Percentiles rank a stretch among this genome's conserved stretches.
Conservation (phyloP, 2,888 invertebrate species). For the Agrilus mali region DNA sequence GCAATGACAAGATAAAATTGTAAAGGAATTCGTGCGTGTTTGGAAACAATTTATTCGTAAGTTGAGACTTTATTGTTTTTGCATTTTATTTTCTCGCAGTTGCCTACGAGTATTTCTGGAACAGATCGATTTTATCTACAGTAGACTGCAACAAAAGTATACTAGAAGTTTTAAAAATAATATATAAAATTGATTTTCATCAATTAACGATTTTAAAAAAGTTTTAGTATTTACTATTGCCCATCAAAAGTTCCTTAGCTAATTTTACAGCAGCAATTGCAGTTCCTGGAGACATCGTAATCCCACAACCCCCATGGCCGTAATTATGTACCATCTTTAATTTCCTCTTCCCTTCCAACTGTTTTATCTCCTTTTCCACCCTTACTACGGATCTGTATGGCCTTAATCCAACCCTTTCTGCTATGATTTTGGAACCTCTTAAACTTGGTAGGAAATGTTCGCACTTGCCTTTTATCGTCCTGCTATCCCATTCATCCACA, state of each 20-base stretch:
- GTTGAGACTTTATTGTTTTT: too few species aligned
- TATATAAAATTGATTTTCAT: too few species aligned
- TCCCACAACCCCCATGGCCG: constrained; percentile 90
- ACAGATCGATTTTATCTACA: too few species aligned
- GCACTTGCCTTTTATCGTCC: constrained; percentile 69
- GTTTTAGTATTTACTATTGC: constrained; percentile 27
- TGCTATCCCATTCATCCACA: constrained; percentile 57
- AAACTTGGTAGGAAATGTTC: constrained; percentile 60
- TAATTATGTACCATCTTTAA: constrained; percentile 79
- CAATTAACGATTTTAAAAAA: too few species aligned
- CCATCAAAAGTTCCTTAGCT: constrained; percentile 41
- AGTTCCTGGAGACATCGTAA: constrained; percentile 82
- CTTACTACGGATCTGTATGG: constrained; percentile 66
- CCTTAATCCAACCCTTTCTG: constrained; percentile 64
- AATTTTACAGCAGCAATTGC: constrained; percentile 61
- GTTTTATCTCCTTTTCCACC: constrained; percentile 50
- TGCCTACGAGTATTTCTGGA: too few species aligned
- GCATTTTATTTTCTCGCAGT: too few species aligned
- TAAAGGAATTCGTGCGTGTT: too few species aligned
- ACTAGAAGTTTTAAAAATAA: too few species aligned
- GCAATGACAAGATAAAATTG: too few species aligned
- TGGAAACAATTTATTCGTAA: too few species aligned
- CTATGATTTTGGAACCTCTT: constrained; percentile 43
- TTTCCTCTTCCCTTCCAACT: constrained; percentile 32
- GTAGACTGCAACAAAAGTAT: too few species aligned